Conservation (phyloP, 2,797 vertebrate genomes). For the Pangasius krempfi region DNA sequence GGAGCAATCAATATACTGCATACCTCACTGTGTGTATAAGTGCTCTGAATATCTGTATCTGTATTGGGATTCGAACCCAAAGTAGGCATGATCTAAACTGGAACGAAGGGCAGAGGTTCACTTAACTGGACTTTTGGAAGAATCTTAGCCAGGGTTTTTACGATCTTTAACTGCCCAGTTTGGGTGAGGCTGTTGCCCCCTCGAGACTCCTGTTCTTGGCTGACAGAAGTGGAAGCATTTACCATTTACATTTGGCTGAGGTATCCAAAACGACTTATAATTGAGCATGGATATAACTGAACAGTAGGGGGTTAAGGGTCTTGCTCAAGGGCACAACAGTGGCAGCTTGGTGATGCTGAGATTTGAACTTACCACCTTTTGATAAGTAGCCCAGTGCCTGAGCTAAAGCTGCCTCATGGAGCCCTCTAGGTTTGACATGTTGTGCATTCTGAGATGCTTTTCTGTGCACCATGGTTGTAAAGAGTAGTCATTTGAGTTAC, state of each 20-base stretch:
- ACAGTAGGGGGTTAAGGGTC: background rate
- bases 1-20: background rate
- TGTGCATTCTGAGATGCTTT: background rate
- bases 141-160: background rate
- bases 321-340: background rate
- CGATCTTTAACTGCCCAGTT: background rate
- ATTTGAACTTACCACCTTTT: background rate
- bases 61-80: background rate
- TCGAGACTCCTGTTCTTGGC: background rate
- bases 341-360: background rate
- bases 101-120: background rate
- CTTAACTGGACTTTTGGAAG: background rate
- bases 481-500: background rate
- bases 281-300: background rate
- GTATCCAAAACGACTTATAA: background rate
- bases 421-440: background rate
- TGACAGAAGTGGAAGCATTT: background rate
- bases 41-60: background rate
- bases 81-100: background rate
- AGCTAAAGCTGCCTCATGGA: background rate
- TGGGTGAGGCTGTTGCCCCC: background rate
- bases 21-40: background rate
- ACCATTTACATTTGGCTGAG: background rate
- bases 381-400: background rate
- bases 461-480: background rate